Evolutionary conservation across 2,113 vertebrate species (phyloP).

Genomic region (Euleptes europaea): DNA sequence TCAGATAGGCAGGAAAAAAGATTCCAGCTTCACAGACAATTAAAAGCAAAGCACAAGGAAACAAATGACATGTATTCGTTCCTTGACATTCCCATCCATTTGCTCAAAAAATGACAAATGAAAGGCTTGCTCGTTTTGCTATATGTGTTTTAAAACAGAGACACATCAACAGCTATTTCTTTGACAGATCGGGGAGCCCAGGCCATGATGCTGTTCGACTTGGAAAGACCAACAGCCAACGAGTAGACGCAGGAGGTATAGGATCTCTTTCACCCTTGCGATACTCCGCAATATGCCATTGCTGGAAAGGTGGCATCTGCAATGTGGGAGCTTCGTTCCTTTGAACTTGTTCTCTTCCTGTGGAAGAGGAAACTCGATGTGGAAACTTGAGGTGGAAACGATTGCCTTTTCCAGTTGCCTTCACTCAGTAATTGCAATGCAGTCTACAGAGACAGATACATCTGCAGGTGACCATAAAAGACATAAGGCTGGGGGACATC

Average conservation of each 20-base stretch:
- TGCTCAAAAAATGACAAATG: too few species aligned
- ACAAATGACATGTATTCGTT: too few species aligned
- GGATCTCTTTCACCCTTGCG: not conserved
- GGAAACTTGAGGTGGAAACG: not conserved
- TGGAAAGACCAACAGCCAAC: too few species aligned
- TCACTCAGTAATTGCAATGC: not conserved
- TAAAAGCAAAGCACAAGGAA: too few species aligned
- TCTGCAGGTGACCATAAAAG: not conserved
- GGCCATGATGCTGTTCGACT: too few species aligned
- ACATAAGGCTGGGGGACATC: not conserved
- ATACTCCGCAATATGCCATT: not conserved
- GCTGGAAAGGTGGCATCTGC: not conserved
- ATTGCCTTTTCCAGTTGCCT: slow-evolving; percentile 7
- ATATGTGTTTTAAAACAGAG: too few species aligned
- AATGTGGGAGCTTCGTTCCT: not conserved
- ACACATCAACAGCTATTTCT: too few species aligned
- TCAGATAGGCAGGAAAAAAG: too few species aligned
- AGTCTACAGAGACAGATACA: not conserved
- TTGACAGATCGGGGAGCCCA: too few species aligned
- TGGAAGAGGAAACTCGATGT: slow-evolving; percentile 11
- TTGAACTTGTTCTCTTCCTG: not conserved
- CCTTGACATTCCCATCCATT: too few species aligned
- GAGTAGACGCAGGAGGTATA: not conserved
- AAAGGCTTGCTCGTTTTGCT: too few species aligned
- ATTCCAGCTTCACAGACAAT: too few species aligned